Evolutionary conservation across 2,888 invertebrate genomes (phyloP), one percentile per base, ranked within the genome.

Genomic region (Drosophila demipolita): DNA sequence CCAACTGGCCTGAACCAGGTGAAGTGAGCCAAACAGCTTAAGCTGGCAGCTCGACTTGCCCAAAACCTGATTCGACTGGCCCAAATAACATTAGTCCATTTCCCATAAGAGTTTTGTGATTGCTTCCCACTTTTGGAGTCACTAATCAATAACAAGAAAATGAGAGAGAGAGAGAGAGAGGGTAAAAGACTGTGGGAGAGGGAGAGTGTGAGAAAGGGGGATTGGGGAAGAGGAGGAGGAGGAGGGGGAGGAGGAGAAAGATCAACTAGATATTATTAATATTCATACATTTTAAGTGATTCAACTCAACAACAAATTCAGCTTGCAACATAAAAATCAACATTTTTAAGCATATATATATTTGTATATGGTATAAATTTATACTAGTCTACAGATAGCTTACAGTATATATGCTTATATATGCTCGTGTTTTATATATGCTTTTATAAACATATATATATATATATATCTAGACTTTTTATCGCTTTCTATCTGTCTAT

Each of bases 1-100:
- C 97, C 40, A 99, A 94, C 93, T 99, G 99, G 20, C 36, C 54
- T 17, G 12, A 36, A 58, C 60, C 63, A 53, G 74, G 57, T 58
- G 66, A 66, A 35, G 45, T 38, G 17, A 42, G 50, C 42, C 38
- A 32, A 29, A 38, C 70, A 67, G 58, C 48, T 58, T 23, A 66
- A 57, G 32, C 54, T 57, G 64, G 40, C 57, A 50, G 26, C 38
- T 35, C 6, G 6, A 2, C 23, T 23, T 53, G 8, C 7, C 4
- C 50, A 23, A n/a, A 15, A 54, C 26, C 35, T n/a, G 57, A 29
- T 48, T 52, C 32, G 35, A 49, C 35, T 45, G 45, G 45, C 40
- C 58, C 65, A 66, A 66, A 63, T 66, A 68, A 58, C 48, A 36
- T 55, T 54, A 48, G 80, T 67, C 53, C 72, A 65, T 76, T 65